Evolutionary conservation across 2,113 vertebrate species (phyloP).

Genomic region (Lamprotornis superbus): DNA sequence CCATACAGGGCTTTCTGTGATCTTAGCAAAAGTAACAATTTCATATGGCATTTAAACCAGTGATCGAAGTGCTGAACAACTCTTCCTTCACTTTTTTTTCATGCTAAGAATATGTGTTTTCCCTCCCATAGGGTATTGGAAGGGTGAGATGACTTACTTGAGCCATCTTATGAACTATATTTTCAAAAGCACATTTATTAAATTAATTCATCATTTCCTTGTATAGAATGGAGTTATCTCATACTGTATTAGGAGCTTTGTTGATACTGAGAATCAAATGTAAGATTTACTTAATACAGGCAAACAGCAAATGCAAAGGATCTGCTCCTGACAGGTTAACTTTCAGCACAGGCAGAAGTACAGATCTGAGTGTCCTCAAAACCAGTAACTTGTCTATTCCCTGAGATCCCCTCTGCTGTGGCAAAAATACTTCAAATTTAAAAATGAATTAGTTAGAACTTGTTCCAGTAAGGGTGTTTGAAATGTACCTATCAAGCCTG

Average conservation of each 20-base stretch:
- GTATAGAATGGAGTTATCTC: background rate
- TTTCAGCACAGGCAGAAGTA: background rate
- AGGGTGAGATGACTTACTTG: background rate
- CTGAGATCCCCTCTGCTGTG: background rate
- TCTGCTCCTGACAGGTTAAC: background rate
- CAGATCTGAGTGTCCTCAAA: background rate
- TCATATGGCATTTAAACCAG: background rate
- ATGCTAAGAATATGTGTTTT: background rate
- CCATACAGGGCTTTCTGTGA: background rate
- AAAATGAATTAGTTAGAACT: background rate
- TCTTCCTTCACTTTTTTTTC: background rate
- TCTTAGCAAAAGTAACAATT: background rate
- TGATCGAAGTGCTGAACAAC: background rate
- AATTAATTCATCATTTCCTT: background rate
- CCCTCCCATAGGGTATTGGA: background rate
- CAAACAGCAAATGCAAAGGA: background rate
- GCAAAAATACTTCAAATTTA: background rate
- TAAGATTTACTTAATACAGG: background rate
- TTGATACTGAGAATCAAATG: background rate
- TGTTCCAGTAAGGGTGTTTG: background rate
- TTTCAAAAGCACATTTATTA: background rate
- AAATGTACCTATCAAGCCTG: background rate
- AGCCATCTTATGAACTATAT: background rate
- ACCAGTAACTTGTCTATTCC: background rate
- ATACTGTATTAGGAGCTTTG: background rate